Evolutionary conservation across 2,888 invertebrate genomes (phyloP).

Genomic region (Tinea trinotella): DNA sequence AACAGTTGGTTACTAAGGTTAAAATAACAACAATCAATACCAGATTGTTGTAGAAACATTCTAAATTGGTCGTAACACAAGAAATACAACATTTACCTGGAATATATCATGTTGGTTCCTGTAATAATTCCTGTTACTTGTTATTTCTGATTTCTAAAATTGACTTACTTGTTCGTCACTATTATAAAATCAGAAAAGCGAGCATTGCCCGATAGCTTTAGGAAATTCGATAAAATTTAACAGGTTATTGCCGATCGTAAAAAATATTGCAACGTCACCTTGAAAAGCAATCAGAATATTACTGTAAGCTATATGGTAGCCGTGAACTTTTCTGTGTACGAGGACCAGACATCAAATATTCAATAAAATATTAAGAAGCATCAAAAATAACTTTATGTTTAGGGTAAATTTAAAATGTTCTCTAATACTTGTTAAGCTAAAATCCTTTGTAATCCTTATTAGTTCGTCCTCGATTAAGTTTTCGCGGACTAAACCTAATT

Average conservation of each 20-base stretch:
- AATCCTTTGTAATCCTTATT: no score
- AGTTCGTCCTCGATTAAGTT: no score
- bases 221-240: constrained; percentile 49
- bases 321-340: neutral
- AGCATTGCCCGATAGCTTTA: constrained; percentile 27
- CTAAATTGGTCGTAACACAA: neutral
- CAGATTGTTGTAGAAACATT: neutral
- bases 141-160: neutral
- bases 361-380: no score
- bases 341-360: no score
- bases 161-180: neutral
- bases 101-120: neutral
- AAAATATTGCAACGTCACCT: constrained; percentile 34
- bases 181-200: constrained; percentile 24
- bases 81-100: neutral
- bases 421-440: no score
- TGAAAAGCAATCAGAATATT: constrained; percentile 31
- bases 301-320: neutral
- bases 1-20: neutral
- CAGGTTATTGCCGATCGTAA: constrained; percentile 22
- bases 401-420: no score
- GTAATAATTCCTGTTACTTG: neutral
- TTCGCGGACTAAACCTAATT: no score
- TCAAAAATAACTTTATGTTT: no score
- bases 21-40: no score